Percentiles rank a stretch among this genome's conserved stretches.
These are phyloP conservation scores for Talpa occidentalis DNA, from an alignment of 2,113 vertebrate species.

Conservation along the genomic window DNA sequence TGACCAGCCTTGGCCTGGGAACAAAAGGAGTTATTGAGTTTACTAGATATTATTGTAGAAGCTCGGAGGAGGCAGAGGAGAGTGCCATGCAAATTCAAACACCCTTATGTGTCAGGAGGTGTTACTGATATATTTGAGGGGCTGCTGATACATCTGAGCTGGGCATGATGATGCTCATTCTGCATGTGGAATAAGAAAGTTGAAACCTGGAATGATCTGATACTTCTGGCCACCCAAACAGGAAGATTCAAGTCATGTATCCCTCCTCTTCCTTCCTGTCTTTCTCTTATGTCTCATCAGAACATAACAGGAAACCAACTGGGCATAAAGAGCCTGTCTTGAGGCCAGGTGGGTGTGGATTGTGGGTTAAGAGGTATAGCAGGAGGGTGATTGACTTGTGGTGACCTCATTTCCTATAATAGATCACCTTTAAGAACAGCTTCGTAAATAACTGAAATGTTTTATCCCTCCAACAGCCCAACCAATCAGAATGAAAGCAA, in stretches of 20 bases:
- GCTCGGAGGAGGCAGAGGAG: neutral
- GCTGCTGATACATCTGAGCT: neutral
- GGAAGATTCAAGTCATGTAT: too few relatives aligned
- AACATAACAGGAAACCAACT: neutral
- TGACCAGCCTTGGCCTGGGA: neutral
- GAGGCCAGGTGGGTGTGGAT: neutral
- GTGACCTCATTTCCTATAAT: constrained; percentile 49
- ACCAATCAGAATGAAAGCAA: neutral
- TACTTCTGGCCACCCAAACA: neutral
- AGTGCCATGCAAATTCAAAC: too few relatives aligned
- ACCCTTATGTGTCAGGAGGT: too few relatives aligned
- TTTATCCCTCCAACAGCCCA: neutral
- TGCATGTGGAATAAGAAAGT: neutral
- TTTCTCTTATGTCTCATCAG: neutral
- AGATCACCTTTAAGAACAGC: neutral
- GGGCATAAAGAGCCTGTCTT: too few relatives aligned
- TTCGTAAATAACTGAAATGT: neutral
- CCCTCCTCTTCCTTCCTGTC: neutral
- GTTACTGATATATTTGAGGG: neutral
- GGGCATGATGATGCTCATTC: neutral
- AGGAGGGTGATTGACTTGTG: neutral
- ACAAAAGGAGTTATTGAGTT: too few relatives aligned
- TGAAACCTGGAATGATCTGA: neutral
- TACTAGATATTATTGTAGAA: neutral
- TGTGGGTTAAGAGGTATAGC: neutral